Evolutionary conservation across 2,797 vertebrate genomes (phyloP).

Genomic region (Crocidura indochinensis): DNA sequence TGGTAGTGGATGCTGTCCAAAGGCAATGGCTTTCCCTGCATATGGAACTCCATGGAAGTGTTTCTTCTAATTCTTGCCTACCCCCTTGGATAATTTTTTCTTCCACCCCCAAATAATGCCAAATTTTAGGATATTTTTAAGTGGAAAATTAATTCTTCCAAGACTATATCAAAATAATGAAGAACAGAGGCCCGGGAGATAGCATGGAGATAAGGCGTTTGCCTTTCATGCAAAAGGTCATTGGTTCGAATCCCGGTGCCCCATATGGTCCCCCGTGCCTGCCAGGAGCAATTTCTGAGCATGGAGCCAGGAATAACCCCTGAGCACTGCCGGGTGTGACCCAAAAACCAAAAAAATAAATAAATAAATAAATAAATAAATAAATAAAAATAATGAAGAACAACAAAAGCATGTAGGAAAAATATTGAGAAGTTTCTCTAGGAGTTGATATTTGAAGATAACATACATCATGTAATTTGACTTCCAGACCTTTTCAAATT

Average conservation of each 20-base stretch:
- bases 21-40: neutral
- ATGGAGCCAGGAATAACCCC: no score
- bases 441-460: neutral
- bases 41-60: neutral
- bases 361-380: no score
- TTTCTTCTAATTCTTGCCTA: neutral
- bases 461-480: neutral
- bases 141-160: slow-evolving; percentile 39
- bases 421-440: slow-evolving; percentile 41
- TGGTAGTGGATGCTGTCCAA: no score
- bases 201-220: no score
- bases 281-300: no score
- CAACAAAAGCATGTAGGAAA: neutral
- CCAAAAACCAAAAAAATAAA: no score
- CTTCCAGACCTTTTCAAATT: slow-evolving; percentile 36
- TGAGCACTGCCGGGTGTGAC: no score
- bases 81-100: neutral
- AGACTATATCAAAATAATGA: neutral
- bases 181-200: no score
- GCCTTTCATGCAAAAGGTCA: no score
- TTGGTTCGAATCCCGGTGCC: no score
- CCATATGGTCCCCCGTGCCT: no score
- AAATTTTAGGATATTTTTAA: neutral
- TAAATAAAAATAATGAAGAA: slow-evolving; percentile 17
- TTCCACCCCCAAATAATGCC: neutral